Percentiles rank a stretch among this genome's conserved stretches.
These are phyloP conservation scores for Pachydiplax longipennis DNA, from an alignment of 2,888 invertebrate genomes.

Conservation along the genomic window DNA sequence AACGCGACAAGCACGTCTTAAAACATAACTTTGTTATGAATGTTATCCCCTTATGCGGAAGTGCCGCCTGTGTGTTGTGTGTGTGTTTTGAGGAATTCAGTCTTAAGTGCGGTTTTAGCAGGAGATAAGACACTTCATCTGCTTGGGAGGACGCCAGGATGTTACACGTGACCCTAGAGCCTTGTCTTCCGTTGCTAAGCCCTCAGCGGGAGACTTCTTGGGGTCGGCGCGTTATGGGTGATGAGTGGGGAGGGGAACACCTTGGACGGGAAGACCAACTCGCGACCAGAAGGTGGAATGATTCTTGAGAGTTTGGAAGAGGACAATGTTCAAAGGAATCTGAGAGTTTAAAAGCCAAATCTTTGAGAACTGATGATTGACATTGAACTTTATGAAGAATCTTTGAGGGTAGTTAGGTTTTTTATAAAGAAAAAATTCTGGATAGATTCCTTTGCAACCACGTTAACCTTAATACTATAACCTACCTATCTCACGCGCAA, in stretches of 20 bases:
- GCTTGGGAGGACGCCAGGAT: conserved; percentile 2
- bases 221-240: neutral
- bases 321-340: too few relatives aligned
- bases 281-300: neutral
- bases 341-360: too few relatives aligned
- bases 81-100: neutral
- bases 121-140: neutral
- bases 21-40: neutral
- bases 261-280: neutral
- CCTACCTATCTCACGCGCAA: too few relatives aligned
- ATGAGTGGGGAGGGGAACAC: neutral
- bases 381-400: too few relatives aligned
- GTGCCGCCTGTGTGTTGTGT: neutral
- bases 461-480: too few relatives aligned
- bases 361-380: too few relatives aligned
- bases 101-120: neutral
- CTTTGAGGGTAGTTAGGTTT: too few relatives aligned
- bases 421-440: too few relatives aligned
- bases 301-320: too few relatives aligned
- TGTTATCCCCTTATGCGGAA: neutral
- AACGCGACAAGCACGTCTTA: neutral
- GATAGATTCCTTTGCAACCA: too few relatives aligned
- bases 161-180: conserved; percentile 1
- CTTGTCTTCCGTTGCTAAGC: neutral
- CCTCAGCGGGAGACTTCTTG: neutral